Conservation (phyloP, 2,113 vertebrate genomes). For the Saimiri boliviensis region DNA sequence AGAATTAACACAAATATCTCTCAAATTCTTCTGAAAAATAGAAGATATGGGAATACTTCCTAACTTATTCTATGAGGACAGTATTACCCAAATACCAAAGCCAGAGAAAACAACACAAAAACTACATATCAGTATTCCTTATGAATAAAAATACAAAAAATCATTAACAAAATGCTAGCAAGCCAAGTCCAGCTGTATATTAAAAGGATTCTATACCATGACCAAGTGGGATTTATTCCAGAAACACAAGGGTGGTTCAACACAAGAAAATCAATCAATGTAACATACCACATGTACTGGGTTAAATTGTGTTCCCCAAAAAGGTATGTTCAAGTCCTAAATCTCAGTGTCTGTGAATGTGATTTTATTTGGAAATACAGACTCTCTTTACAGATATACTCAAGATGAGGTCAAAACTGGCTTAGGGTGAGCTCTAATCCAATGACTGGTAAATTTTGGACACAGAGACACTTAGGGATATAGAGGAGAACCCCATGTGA, state of each 20-base stretch:
- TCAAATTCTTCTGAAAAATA: background rate
- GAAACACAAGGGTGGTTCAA: slow-evolving; percentile 2
- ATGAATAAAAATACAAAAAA: background rate
- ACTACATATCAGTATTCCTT: background rate
- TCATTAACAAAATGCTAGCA: background rate
- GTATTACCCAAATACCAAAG: background rate
- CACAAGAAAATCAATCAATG: background rate
- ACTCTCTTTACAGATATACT: background rate
- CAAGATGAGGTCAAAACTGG: background rate
- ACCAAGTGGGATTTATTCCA: background rate
- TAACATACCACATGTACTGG: background rate
- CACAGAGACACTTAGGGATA: background rate
- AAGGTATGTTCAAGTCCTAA: background rate
- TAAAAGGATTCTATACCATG: background rate
- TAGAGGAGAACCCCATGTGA: background rate
- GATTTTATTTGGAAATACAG: background rate
- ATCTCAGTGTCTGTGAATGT: background rate
- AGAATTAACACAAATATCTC: background rate
- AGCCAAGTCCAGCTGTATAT: background rate
- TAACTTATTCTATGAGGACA: background rate
- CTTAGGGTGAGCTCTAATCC: background rate
- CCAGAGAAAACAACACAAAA: background rate
- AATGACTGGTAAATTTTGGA: background rate
- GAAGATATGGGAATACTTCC: background rate
- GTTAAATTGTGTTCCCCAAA: background rate